These are phyloP conservation scores for Tringa solitaria DNA, from an alignment of 2,113 vertebrate genomes.

Conservation along the genomic window DNA sequence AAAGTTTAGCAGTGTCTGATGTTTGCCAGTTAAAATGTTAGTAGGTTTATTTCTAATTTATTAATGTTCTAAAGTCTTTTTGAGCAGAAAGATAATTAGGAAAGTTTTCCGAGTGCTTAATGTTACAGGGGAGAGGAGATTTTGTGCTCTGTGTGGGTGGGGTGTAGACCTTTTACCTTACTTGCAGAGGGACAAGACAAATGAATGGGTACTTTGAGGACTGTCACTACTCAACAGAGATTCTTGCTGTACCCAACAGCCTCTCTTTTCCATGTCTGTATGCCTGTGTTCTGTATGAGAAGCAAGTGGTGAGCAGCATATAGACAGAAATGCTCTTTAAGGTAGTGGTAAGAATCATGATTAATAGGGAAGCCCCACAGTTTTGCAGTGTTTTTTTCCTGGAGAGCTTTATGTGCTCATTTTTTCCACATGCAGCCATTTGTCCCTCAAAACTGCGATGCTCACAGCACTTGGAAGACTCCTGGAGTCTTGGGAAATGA, in stretches of 20 bases:
- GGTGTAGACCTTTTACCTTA: not conserved
- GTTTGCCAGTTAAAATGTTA: not conserved
- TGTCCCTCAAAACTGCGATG: not conserved
- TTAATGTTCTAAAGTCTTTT: not conserved
- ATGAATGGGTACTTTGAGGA: not conserved
- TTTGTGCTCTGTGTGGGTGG: not conserved
- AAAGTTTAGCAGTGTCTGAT: not conserved
- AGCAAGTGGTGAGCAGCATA: not conserved
- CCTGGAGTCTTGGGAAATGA: not conserved
- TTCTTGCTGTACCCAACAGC: not conserved
- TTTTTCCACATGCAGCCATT: not conserved
- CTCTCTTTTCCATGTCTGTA: not conserved
- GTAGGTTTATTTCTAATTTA: not conserved
- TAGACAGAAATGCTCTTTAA: not conserved
- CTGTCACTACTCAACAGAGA: not conserved
- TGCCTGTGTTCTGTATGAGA: not conserved
- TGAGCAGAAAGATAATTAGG: not conserved
- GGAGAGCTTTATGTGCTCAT: not conserved
- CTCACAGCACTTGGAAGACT: not conserved
- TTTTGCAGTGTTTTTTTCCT: not conserved
- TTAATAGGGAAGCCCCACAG: not conserved
- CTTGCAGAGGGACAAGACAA: not conserved
- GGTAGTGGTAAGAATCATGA: not conserved
- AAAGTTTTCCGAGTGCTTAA: not conserved
- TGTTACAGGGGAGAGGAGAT: not conserved